Conservation (phyloP, 2,797 vertebrate species). For the Amblyraja radiata region DNA sequence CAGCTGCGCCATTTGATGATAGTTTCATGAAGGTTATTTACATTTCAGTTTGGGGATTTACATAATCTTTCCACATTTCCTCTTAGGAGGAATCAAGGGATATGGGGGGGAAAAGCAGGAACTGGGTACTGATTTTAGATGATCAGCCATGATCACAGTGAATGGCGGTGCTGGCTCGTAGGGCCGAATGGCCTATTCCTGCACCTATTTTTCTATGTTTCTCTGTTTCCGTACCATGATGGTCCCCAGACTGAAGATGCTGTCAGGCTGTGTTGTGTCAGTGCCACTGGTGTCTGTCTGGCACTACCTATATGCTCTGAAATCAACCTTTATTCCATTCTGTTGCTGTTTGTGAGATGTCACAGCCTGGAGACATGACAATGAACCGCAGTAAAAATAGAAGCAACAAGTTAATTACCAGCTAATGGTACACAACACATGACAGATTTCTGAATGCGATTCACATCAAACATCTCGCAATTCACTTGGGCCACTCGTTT, state of each 20-base stretch:
- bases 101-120: no score
- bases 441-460: conserved; percentile 4
- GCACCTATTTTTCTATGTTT: no score
- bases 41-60: not conserved
- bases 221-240: not conserved
- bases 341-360: not conserved
- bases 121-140: no score
- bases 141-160: no score
- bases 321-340: conserved; percentile 14
- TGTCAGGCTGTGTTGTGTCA: not conserved
- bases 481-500: not conserved
- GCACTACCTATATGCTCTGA: not conserved
- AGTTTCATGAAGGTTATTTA: not conserved
- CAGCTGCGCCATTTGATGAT: no score
- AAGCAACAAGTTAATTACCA: conserved; percentile 16
- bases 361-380: conserved; percentile 4
- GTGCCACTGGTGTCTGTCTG: not conserved
- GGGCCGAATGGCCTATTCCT: no score
- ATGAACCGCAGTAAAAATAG: not conserved
- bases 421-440: not conserved
- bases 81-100: no score
- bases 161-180: no score
- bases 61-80: not conserved
- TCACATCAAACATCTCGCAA: conserved; percentile 12
- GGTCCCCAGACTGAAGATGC: no score